Evolutionary conservation across 2,113 vertebrate species (phyloP), one percentile per base, ranked within the genome.

Genomic region (Plestiodon gilberti): DNA sequence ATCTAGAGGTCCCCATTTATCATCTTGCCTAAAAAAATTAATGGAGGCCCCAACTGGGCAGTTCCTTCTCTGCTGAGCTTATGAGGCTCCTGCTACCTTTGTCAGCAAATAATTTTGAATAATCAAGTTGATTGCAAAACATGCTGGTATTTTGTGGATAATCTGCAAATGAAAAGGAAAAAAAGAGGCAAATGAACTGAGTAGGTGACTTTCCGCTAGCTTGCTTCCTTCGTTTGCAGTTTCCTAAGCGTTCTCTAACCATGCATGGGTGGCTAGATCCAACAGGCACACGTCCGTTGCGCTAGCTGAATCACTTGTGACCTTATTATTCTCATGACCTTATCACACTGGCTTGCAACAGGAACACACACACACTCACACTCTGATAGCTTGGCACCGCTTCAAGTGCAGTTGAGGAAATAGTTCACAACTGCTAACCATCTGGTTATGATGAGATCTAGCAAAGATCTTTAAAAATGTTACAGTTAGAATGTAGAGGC

Each of bases 381-480:
- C 85, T 87, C 80, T 84, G 79, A 89, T 91, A 90, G 15, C 78
- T 88, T 94, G 92, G 92, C 89, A 3, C 18, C 59, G 70, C 76
- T 84, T 91, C 85, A 92, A 93, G 82, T 89, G 82, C 1, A 0
- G 70, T 83, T 93, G 90, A 91, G 79, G 89, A 93, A 94, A 79
- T 84, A 94, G 71, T 86, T 93, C 59, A 15, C 93, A 91, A 93
- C 55, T 88, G 81, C 87, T 95, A 92, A 91, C 92, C 90, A 94
- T 95, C 90, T 95, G 93, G 87, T 89, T 92, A 77, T 86, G 93
- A 94, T 79, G 93, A 94, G 90, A 82, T 83, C 73, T 92, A 74
- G 87, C 55, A 91, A 88, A 84, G 59, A 83, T 91, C 92, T 93
- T 57, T 91, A 92, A 85, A 48, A 92, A 85, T 48, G 75, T 13